phyloP scores from a whole-genome alignment of 2,113 vertebrate genomes.

The Paradisaea rubra region DNA sequence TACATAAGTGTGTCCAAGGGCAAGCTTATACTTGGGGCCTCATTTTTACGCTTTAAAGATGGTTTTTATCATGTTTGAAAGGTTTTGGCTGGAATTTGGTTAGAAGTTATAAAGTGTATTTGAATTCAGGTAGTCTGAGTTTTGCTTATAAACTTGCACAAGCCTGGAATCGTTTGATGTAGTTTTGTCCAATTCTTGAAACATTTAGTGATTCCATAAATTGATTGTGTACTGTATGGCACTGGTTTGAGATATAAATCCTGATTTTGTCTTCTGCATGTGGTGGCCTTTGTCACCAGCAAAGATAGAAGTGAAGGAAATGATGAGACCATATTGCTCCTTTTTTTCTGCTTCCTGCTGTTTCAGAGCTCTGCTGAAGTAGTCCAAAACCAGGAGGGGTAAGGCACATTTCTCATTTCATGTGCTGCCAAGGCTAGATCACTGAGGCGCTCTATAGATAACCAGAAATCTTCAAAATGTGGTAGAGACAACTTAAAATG shows the following conservation, averaged over 20 bases:
- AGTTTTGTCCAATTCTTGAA: neutral
- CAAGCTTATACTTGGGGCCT: neutral
- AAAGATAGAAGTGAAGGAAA: neutral
- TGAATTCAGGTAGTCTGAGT: neutral
- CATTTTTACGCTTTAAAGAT: neutral
- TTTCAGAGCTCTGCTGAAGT: neutral
- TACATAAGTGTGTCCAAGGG: neutral
- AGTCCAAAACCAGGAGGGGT: neutral
- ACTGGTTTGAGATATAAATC: neutral
- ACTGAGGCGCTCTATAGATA: neutral
- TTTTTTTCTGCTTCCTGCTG: neutral
- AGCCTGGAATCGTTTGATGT: neutral
- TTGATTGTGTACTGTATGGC: neutral
- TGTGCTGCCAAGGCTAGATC: neutral
- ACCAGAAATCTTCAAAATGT: neutral
- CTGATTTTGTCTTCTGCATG: neutral
- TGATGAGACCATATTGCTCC: neutral
- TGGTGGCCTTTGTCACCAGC: neutral
- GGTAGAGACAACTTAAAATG: neutral
- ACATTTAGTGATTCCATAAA: neutral
- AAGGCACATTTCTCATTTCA: neutral
- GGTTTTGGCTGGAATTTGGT: neutral
- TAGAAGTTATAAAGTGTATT: neutral
- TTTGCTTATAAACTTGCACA: neutral
- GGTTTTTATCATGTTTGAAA: neutral